Conservation (phyloP, 2,888 invertebrate genomes). For the Panzeria rudis region DNA sequence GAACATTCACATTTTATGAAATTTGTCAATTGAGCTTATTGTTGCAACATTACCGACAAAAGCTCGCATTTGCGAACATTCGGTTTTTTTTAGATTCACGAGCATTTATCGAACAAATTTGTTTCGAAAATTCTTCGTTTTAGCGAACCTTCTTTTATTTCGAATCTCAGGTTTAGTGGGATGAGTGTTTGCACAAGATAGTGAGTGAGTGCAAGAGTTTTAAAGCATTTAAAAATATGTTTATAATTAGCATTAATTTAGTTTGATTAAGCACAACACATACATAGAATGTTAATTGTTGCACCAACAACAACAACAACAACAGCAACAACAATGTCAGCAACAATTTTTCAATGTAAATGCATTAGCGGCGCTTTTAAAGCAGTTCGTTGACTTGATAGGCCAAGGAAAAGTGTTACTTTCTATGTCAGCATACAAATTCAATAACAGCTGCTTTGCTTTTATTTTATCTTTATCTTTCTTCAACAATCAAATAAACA, state of each 20-base stretch:
- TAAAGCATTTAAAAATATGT: slow-evolving; percentile 61
- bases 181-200: slow-evolving; percentile 32
- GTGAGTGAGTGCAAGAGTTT: slow-evolving; percentile 19
- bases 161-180: too few species aligned
- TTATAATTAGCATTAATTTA: slow-evolving; percentile 74
- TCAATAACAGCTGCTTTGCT: neutral
- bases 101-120: too few species aligned
- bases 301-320: slow-evolving; percentile 37
- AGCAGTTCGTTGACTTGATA: slow-evolving; percentile 53
- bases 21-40: too few species aligned
- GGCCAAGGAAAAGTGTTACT: slow-evolving; percentile 65
- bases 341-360: slow-evolving; percentile 33
- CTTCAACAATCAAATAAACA: slow-evolving; percentile 36
- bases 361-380: slow-evolving; percentile 41
- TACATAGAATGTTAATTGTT: slow-evolving; percentile 59
- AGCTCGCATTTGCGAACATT: too few species aligned
- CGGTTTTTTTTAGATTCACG: too few species aligned
- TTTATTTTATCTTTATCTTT: slow-evolving; percentile 11
- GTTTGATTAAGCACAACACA: slow-evolving; percentile 63
- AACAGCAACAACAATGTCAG: slow-evolving; percentile 8
- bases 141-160: too few species aligned
- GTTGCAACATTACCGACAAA: too few species aligned
- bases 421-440: slow-evolving; percentile 55
- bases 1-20: too few species aligned
- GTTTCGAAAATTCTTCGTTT: too few species aligned